A percentile compares a stretch with the other conserved stretches of the same genome.
These are phyloP conservation scores for Papilio protenor DNA, from an alignment of 2,888 invertebrate genomes.

Conservation along the genomic window DNA sequence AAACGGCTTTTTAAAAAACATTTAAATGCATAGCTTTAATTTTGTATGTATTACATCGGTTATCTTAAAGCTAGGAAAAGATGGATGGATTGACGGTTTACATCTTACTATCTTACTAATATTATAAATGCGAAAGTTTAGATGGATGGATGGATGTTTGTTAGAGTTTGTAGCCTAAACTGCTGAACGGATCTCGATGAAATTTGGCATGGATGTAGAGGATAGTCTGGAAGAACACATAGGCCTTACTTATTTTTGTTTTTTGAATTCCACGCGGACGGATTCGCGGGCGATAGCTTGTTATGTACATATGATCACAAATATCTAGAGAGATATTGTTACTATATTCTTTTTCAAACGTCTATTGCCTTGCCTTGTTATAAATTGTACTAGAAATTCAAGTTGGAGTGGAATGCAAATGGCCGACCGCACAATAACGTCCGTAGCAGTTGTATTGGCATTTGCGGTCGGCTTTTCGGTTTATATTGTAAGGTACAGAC, in stretches of 20 bases:
- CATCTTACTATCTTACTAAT: too few species aligned
- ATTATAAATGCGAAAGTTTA: too few species aligned
- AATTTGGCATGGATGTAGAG: too few species aligned
- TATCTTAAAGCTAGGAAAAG: not conserved
- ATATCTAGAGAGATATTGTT: not conserved
- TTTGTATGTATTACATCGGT: not conserved
- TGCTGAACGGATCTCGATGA: too few species aligned
- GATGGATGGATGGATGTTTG: too few species aligned
- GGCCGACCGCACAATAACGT: not conserved
- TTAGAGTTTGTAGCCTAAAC: too few species aligned
- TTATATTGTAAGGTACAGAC: conserved; percentile 4
- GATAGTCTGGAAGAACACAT: too few species aligned
- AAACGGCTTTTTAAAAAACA: not conserved
- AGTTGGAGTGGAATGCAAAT: conserved; percentile 8
- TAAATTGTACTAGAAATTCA: conserved; percentile 4
- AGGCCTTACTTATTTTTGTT: too few species aligned
- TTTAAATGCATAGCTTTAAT: not conserved
- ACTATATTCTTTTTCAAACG: not conserved
- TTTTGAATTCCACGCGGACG: too few species aligned
- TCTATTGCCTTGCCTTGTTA: not conserved
- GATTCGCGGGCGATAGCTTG: too few species aligned
- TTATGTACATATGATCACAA: not conserved
- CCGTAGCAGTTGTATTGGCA: not conserved
- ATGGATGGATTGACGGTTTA: too few species aligned
- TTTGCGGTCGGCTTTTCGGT: conserved; percentile 21